A percentile compares a stretch with the other conserved stretches of the same genome.
Evolutionary conservation across 2,113 vertebrate species (phyloP).

Genomic region (Crotalus horridus): DNA sequence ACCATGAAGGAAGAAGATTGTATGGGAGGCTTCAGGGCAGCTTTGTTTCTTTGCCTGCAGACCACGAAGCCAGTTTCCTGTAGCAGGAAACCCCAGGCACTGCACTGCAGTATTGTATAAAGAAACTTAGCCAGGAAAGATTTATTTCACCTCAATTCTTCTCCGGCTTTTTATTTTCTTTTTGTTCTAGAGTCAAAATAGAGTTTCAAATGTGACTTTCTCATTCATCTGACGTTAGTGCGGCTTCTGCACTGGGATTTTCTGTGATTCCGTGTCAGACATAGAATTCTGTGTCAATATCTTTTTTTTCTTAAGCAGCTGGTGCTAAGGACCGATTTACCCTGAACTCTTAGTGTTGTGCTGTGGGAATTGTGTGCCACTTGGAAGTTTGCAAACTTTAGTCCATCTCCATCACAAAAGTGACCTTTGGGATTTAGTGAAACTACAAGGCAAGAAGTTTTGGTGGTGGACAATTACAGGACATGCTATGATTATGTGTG

Average conservation of each 20-base stretch:
- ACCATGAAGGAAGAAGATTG: not conserved
- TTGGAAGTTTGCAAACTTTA: not conserved
- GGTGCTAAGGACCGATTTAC: not conserved
- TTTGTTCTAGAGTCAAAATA: not conserved
- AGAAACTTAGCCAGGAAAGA: constrained; percentile 4
- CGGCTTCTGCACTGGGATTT: not conserved
- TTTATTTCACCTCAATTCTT: not conserved
- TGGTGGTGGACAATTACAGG: not conserved
- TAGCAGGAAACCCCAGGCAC: constrained; percentile 13
- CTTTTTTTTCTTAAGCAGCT: not conserved
- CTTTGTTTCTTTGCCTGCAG: constrained; percentile 7
- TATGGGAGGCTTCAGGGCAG: not conserved
- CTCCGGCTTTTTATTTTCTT: not conserved
- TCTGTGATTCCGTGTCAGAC: not conserved
- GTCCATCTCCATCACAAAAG: not conserved
- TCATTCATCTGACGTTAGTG: too few relatives aligned
- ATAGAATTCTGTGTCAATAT: not conserved
- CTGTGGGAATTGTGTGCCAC: not conserved
- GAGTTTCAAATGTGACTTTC: not conserved
- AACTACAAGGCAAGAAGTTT: not conserved
- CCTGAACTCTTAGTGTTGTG: not conserved
- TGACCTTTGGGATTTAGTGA: not conserved
- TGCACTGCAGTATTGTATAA: not conserved
- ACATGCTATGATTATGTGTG: not conserved
- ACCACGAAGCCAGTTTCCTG: constrained; percentile 2